Evolutionary conservation across 2,797 vertebrate genomes (phyloP), one percentile per base, ranked within the genome.

Genomic region (Pseudopleuronectes americanus): DNA sequence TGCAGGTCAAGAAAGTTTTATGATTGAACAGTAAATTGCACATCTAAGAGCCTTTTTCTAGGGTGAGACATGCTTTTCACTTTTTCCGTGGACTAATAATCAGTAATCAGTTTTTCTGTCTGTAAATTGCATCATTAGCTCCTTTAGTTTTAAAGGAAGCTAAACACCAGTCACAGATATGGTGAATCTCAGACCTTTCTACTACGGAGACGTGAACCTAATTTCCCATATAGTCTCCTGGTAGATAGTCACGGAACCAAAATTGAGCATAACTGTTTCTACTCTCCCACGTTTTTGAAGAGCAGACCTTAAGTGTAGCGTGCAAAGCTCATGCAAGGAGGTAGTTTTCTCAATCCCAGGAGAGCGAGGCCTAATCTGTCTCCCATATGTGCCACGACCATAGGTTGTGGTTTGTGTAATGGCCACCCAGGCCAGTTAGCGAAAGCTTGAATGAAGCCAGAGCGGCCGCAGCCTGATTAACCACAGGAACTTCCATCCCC

Each of bases 341-440:
- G 57, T 47, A 54, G 81, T 72, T 83, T 59, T 69, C 81, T 85
- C 83, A 79, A 41, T 81, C 90, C 90, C 82, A 81, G 52, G 28
- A 75, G 89, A 92, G 81, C 43, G 62, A 57, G 23, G 69, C 81
- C 73, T 85, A 93, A 84, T 87, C 87, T 89, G 87, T 76, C 89
- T 85, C 84, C 87, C 84, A 91, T 74, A 87, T 85, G 83, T 92
- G 90, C 76, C 86, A 76, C 77, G 78, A 76, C 26, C 73, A 81
- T 71, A 71, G 68, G 80, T 78, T 87, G 90, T 79, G 78, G 81
- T 79, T 80, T 91, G 85, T 83, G 73, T 87, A 89, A 92, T 68
- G 92, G 85, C 48, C 75, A 89, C 77, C 86, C 89, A 92, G 86
- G 90, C 84, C 87, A 92, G 74, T 89, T 88, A 89, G 85, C 67